Evolutionary conservation across 2,113 vertebrate species (phyloP), one percentile per base, ranked within the genome.

Genomic region (Dromiciops gliroides): DNA sequence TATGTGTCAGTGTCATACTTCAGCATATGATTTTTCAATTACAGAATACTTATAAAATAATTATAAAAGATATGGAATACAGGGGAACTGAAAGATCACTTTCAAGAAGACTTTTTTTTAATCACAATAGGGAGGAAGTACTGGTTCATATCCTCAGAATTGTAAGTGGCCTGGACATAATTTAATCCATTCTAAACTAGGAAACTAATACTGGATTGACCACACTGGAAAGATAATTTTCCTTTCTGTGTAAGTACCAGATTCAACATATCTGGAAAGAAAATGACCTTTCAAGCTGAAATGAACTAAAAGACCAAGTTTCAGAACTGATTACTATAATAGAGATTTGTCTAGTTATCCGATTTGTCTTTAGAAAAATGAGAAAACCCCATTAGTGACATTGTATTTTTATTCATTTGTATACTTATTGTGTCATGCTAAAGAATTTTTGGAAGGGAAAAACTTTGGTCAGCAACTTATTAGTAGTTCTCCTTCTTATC

Each of bases 281-380:
- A 91, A 91, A 89, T 91, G 24, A 52, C 24, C 12, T 94, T 11
- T 26, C 28, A 91, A 19, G 89, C 1, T 16, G 16, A 95, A 49
- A 89, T 26, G 16, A 75, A 91, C 6, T 28, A 83, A 95, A 83
- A 91, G 7, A 91, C 10, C 44, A 37, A 23, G 9, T 11, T 96
- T 94, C 37, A 94, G n/a, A 37, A 91, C 24, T 89, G n/a, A 60
- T 24, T 88, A 8, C 7, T 52, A 26, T 90, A 92, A 94, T 89
- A 25, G 24, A 48, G 48, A 3, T 26, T 75, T 5, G n/a, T 44
- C 53, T 50, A 91, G 4, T 90, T 50, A 60, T 47, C 8, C 37
- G 23, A 93, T 92, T 91, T 51, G 51, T n/a, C 48, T 75, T 67
- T 93, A 91, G 89, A 22, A 60, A 94, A 91, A 31, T 47, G 51